Percentiles rank a stretch among this genome's conserved stretches.
Conservation (phyloP, 2,888 invertebrate species). For the Mesopsocus fuscifrons region DNA sequence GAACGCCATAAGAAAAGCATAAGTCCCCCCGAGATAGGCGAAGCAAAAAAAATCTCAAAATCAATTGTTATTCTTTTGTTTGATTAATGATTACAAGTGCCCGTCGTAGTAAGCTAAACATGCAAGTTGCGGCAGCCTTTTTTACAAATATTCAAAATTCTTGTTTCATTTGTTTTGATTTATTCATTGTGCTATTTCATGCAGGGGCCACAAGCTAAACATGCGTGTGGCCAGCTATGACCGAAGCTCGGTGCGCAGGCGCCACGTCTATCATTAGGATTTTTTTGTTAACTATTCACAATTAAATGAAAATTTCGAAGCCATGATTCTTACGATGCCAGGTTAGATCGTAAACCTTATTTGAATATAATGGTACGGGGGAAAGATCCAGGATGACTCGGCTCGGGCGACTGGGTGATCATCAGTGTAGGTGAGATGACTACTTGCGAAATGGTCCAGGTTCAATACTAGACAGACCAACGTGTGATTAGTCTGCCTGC, state of each 20-base stretch:
- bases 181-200: constrained; percentile 2
- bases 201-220: neutral
- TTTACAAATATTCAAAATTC: constrained; percentile 11
- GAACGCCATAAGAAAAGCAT: constrained; percentile 5
- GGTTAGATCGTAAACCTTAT: neutral
- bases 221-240: neutral
- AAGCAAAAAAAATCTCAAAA: constrained; percentile 6
- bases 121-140: neutral
- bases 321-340: neutral
- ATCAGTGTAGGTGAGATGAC: neutral
- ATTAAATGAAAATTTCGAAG: neutral
- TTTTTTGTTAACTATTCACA: constrained; percentile 2
- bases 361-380: neutral
- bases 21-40: neutral
- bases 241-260: constrained; percentile 8
- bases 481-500: too few species aligned
- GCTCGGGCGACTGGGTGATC: neutral
- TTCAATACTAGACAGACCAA: too few species aligned
- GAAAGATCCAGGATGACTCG: neutral
- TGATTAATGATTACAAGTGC: constrained; percentile 6
- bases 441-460: neutral
- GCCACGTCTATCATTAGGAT: constrained; percentile 9
- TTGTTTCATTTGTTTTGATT: constrained; percentile 10
- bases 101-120: neutral
- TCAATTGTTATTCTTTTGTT: constrained; percentile 11